phyloP scores from a whole-genome alignment of 92 coral and sea anemone genomes.

The Ricordea florida region DNA sequence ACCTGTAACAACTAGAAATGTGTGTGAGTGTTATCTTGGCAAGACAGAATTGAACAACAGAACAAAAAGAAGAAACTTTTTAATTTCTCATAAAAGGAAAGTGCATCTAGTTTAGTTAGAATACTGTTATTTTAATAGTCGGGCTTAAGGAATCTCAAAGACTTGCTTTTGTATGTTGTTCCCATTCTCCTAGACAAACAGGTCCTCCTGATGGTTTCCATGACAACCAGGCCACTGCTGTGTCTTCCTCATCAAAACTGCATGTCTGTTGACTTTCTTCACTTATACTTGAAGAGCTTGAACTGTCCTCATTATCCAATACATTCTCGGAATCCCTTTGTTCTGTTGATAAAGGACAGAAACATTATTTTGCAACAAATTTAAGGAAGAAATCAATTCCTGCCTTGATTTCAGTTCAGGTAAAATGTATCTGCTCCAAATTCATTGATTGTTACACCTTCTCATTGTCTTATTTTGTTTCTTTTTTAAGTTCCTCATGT shows the following conservation, averaged over 20 bases:
- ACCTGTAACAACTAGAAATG: too few species aligned
- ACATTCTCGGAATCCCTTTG: slow-evolving; percentile 50
- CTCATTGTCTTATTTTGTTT: too few species aligned
- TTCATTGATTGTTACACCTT: too few species aligned
- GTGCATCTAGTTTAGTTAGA: neutral
- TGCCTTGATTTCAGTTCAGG: too few species aligned
- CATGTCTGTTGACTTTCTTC: slow-evolving; percentile 31
- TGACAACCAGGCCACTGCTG: slow-evolving; percentile 44
- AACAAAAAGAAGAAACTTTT: neutral
- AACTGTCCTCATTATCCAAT: slow-evolving; percentile 64
- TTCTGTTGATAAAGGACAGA: slow-evolving; percentile 12
- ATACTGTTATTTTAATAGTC: neutral
- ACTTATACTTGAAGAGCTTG: slow-evolving; percentile 70
- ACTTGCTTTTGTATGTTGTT: slow-evolving; percentile 87
- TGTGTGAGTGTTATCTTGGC: too few species aligned
- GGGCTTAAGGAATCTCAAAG: neutral
- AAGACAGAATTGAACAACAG: too few species aligned
- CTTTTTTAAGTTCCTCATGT: too few species aligned
- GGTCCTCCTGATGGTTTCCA: slow-evolving; percentile 84
- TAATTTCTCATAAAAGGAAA: neutral
- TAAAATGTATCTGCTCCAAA: too few species aligned
- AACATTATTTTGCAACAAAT: too few species aligned
- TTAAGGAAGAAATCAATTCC: too few species aligned
- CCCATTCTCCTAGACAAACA: slow-evolving; percentile 91
- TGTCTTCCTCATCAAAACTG: slow-evolving; percentile 51